These are phyloP conservation scores for Drosophila incognita DNA, from an alignment of 2,888 invertebrate species.

Conservation along the genomic window DNA sequence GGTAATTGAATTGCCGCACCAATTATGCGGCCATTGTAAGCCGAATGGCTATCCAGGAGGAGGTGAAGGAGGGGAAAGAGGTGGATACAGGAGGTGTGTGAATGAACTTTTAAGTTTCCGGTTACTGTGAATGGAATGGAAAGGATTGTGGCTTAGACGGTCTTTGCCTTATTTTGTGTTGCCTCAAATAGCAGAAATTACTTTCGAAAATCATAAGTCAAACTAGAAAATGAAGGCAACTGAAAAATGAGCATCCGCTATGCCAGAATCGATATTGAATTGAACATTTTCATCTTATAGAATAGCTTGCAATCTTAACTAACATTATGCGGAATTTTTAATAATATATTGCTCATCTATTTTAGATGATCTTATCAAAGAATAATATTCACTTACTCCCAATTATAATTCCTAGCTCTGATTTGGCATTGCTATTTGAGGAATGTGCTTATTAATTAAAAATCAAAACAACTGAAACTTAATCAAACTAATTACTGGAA, in stretches of 20 bases:
- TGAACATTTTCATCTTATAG: neutral
- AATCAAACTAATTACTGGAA: neutral
- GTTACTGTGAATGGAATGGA: slow-evolving; percentile 10
- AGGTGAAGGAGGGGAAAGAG: neutral
- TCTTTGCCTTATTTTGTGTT: neutral
- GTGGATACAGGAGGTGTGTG: slow-evolving; percentile 19
- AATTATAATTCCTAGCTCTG: neutral
- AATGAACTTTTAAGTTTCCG: slow-evolving; percentile 66
- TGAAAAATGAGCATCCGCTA: neutral
- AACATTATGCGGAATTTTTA: neutral
- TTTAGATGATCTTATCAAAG: neutral
- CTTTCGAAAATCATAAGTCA: neutral
- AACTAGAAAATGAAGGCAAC: neutral
- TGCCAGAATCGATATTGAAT: too few species aligned
- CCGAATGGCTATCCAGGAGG: neutral
- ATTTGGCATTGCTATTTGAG: neutral
- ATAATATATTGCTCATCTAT: neutral
- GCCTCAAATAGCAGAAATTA: neutral
- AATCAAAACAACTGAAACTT: neutral
- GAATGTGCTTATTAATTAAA: too few species aligned
- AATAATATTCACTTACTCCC: neutral
- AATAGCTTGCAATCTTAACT: neutral
- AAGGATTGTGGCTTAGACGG: neutral
- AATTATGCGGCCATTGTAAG: slow-evolving; percentile 58
- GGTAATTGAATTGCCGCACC: slow-evolving; percentile 73